These are phyloP conservation scores for Camptogramma bilineatum DNA, from an alignment of 2,888 invertebrate species.

Conservation along the genomic window DNA sequence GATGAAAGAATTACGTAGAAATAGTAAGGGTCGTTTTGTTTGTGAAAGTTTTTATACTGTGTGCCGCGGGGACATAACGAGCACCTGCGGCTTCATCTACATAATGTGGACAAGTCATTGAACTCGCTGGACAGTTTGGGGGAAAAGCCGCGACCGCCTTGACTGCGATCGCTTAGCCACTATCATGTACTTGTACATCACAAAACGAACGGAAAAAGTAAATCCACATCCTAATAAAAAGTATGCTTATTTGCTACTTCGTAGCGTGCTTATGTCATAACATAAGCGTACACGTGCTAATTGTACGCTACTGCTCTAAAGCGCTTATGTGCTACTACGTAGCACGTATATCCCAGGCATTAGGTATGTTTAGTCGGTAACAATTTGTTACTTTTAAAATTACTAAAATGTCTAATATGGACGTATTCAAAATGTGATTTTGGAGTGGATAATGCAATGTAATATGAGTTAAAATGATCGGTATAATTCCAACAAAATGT, in stretches of 20 bases:
- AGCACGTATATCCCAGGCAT: too few relatives aligned
- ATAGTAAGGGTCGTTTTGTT: constrained; percentile 77
- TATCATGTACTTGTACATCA: background rate
- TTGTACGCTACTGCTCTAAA: too few relatives aligned
- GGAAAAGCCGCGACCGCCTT: constrained; percentile 14
- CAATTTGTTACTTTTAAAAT: too few relatives aligned
- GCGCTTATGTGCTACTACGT: too few relatives aligned
- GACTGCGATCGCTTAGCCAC: background rate
- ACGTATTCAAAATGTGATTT: background rate
- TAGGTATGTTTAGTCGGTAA: too few relatives aligned
- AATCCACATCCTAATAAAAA: too few relatives aligned
- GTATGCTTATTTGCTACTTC: too few relatives aligned
- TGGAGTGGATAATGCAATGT: background rate
- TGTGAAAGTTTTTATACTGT: constrained; percentile 77
- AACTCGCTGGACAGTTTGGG: constrained; percentile 71
- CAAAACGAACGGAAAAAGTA: background rate
- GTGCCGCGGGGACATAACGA: constrained; percentile 74
- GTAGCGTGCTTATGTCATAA: too few relatives aligned
- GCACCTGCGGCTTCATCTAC: constrained; percentile 82
- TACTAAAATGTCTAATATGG: too few relatives aligned
- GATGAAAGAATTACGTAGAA: constrained; percentile 63
- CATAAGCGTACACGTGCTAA: too few relatives aligned
- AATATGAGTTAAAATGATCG: background rate
- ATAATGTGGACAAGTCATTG: constrained; percentile 82
- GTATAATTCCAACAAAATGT: background rate